Base-by-base conservation (phyloP, 2,888 invertebrate genomes). In the Amphipoea lucens region DNA sequence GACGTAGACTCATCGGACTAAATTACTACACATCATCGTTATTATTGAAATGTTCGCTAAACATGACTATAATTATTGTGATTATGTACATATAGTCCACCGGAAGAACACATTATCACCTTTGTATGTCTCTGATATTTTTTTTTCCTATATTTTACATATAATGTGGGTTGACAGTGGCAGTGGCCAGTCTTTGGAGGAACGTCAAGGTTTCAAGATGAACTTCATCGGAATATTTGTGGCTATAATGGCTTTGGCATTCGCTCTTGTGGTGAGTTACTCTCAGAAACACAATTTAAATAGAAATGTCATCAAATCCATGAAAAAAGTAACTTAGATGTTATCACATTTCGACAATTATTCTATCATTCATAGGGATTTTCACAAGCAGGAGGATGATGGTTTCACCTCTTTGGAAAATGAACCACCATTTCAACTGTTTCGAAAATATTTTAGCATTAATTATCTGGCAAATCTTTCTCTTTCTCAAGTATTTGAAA, bases 31-130 rank as follows among this genome's bases (percentile, higher is more conserved):
- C 68, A 69, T 65, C 29, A 48, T 20, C 45, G 11, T 71, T 65
- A 69, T 85, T 85, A 73, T 70, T 65, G 42, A 54, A 75, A 71
- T 77, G 5, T 48, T 63, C 45, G 42, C 57, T 57, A 40, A 29
- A 77, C 1, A 20, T 54, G 9, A 40, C 62, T 45, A 69, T 62
- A 62, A 74, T 83, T 71, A 29, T 65, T 65, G 40, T 74, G n/a
- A 78, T 74, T n/a, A 65, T 60, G 3, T 6, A n/a, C 20, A 62
- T n/a, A 84, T 20, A 51, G n/a, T 48, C 29, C 9, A 65, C 69
- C 88, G 86, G 88, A 86, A 74, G 63, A 23, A 65, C 12, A 63
- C 12, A 83, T 86, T 83, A 69, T 65, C 68, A 68, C 77, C 12
- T 62, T 54, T 79, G 45, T 75, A 11, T 42, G 51, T 4, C 1